phyloP scores from a whole-genome alignment of 1,140 invertebrate genomes.

The Euwallacea similis region DNA sequence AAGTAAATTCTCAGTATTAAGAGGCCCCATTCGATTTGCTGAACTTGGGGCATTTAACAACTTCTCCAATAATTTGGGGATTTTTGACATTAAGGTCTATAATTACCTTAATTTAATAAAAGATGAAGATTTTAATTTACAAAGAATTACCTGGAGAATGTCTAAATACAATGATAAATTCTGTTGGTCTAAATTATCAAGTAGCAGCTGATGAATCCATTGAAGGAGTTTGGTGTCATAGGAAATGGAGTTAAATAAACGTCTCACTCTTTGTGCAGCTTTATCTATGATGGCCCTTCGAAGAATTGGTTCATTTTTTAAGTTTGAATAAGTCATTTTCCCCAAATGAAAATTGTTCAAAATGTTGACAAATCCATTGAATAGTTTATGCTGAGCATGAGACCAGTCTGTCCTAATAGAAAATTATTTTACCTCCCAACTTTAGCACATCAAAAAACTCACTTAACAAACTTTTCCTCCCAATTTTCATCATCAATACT shows the following conservation, averaged over 20 bases:
- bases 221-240: slow-evolving; percentile 74
- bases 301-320: slow-evolving; percentile 66
- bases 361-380: slow-evolving; percentile 67
- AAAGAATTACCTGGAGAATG: slow-evolving; percentile 62
- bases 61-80: slow-evolving; percentile 77
- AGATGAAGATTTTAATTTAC: background rate
- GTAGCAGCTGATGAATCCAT: slow-evolving; percentile 77
- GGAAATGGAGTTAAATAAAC: slow-evolving; percentile 64
- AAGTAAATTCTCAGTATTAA: slow-evolving; percentile 60
- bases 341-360: slow-evolving; percentile 73
- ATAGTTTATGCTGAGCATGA: slow-evolving; percentile 65
- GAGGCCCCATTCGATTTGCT: slow-evolving; percentile 52
- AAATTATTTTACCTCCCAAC: no score
- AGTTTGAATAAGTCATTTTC: slow-evolving; percentile 62
- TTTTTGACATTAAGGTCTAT: slow-evolving; percentile 73
- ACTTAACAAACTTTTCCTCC: slow-evolving; percentile 70
- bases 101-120: slow-evolving; percentile 22
- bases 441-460: slow-evolving; percentile 21
- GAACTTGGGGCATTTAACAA: slow-evolving; percentile 64
- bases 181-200: slow-evolving; percentile 69
- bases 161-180: slow-evolving; percentile 78
- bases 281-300: slow-evolving; percentile 71
- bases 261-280: slow-evolving; percentile 67
- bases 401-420: slow-evolving; percentile 64
- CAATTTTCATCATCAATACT: slow-evolving; percentile 67